Percentiles rank a stretch among this genome's conserved stretches.
phyloP scores from a whole-genome alignment of 2,888 invertebrate genomes.

The Aethes cnicana region DNA sequence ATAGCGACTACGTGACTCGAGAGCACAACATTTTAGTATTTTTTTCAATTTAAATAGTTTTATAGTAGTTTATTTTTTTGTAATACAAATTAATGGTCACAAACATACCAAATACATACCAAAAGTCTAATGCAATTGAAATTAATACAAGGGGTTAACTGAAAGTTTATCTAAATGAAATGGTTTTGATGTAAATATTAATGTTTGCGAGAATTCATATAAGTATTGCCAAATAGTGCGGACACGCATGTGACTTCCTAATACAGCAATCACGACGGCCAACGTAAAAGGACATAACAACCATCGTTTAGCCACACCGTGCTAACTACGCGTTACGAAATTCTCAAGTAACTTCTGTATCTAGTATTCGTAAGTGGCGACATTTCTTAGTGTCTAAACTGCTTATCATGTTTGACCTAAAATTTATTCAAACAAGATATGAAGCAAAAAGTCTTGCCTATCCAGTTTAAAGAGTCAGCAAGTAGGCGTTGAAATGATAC shows the following conservation, averaged over 20 bases:
- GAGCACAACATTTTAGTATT: constrained; percentile 36
- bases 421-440: constrained; percentile 21
- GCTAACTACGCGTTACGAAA: constrained; percentile 33
- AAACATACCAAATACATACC: too few relatives aligned
- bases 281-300: constrained; percentile 37
- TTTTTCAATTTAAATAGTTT: constrained; percentile 24
- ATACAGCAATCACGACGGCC: constrained; percentile 69
- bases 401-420: constrained; percentile 27
- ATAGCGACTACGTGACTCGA: constrained; percentile 41
- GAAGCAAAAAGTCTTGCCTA: constrained; percentile 3
- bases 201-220: background rate
- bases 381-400: constrained; percentile 11
- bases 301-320: constrained; percentile 26
- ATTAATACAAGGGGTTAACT: too few relatives aligned
- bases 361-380: constrained; percentile 38
- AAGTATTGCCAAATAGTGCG: constrained; percentile 40
- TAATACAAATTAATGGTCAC: too few relatives aligned
- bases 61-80: too few relatives aligned
- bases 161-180: background rate
- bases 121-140: too few relatives aligned
- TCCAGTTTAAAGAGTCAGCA: constrained; percentile 9
- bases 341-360: constrained; percentile 22
- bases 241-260: constrained; percentile 52
- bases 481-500: constrained; percentile 26
- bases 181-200: constrained; percentile 1